Evolutionary conservation across 1,140 invertebrate species (phyloP).

Genomic region (Hydropsyche tenuis): DNA sequence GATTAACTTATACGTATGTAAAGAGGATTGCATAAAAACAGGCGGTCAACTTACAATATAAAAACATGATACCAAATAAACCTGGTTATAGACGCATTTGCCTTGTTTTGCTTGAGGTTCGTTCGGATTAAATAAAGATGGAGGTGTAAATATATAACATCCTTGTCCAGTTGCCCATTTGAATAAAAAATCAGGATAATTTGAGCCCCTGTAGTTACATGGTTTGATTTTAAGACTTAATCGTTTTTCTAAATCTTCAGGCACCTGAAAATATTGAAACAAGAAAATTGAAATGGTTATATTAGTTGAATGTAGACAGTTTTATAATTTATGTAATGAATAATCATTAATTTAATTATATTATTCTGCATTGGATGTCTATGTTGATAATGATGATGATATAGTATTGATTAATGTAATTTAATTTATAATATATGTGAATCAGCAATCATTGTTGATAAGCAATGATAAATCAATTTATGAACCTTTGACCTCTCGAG

Average conservation of each 20-base stretch:
- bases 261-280: too few relatives aligned
- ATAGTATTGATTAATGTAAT: too few relatives aligned
- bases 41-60: constrained; percentile 17
- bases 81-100: background rate
- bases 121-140: background rate
- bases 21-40: constrained; percentile 19
- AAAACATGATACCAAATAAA: background rate
- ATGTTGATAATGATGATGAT: too few relatives aligned
- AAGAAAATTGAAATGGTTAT: too few relatives aligned
- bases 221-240: background rate
- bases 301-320: too few relatives aligned
- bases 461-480: too few relatives aligned
- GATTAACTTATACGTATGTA: background rate
- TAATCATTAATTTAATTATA: too few relatives aligned
- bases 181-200: background rate
- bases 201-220: background rate
- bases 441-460: too few relatives aligned
- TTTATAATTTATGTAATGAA: too few relatives aligned
- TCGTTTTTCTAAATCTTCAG: background rate
- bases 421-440: too few relatives aligned
- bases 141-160: constrained; percentile 18
- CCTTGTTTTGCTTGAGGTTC: background rate
- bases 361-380: too few relatives aligned
- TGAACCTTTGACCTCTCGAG: too few relatives aligned
- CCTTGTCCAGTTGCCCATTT: constrained; percentile 10